Evolutionary conservation across 2,797 vertebrate species (phyloP).

Genomic region (Cuculus canorus): DNA sequence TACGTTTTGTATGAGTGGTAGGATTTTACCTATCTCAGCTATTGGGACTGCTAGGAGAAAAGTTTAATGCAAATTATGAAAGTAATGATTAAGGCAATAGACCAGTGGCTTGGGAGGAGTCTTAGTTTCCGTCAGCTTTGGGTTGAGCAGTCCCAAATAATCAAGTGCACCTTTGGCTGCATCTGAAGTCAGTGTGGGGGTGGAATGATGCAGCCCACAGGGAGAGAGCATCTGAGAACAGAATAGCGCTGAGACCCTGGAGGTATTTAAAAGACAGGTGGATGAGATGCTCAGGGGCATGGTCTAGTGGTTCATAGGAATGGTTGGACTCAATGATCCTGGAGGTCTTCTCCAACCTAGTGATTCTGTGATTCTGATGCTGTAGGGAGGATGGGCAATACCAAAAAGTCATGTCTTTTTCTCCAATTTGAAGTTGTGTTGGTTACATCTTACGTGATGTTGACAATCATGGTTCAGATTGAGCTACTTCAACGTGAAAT

Average conservation of each 20-base stretch:
- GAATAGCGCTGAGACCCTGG: too few relatives aligned
- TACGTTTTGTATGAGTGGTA: background rate
- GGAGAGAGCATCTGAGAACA: too few relatives aligned
- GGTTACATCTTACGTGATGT: background rate
- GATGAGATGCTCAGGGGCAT: too few relatives aligned
- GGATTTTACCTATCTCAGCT: background rate
- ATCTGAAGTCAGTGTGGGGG: too few relatives aligned
- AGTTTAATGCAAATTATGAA: background rate
- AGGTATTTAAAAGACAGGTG: too few relatives aligned
- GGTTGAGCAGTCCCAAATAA: accelerated
- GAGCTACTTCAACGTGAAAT: background rate
- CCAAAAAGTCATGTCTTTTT: accelerated
- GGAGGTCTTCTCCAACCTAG: too few relatives aligned
- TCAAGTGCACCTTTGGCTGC: too few relatives aligned
- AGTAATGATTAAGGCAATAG: background rate
- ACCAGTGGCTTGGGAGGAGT: background rate
- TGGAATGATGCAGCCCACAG: too few relatives aligned
- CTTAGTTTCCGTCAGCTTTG: background rate
- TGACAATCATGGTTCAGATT: background rate
- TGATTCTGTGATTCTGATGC: too few relatives aligned
- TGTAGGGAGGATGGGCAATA: too few relatives aligned
- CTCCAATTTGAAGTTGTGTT: background rate
- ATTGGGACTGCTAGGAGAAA: background rate
- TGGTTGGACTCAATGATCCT: too few relatives aligned
- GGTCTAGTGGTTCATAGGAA: too few relatives aligned